A percentile compares a stretch with the other conserved stretches of the same genome.
Conservation (phyloP, 2,888 invertebrate species). For the Lumbricus terrestris region DNA sequence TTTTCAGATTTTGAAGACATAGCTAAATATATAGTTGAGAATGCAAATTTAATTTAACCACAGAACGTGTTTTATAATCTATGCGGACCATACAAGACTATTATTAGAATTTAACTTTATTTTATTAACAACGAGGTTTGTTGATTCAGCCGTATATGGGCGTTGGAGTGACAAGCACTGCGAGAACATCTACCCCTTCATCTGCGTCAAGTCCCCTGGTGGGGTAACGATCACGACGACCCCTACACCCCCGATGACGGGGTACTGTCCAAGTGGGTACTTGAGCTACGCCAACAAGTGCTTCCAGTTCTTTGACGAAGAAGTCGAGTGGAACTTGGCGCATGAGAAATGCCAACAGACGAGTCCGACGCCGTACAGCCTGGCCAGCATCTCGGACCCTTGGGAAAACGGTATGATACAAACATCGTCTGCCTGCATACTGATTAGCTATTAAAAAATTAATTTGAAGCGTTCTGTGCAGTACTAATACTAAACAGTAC, state of each 20-base stretch:
- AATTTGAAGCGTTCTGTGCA: not conserved
- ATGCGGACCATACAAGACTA: too few species aligned
- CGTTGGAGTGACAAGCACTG: conserved; percentile 48
- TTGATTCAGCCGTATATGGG: not conserved
- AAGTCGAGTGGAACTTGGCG: conserved; percentile 42
- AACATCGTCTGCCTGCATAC: too few species aligned
- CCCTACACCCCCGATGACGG: conserved; percentile 27
- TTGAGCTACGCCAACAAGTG: conserved; percentile 42
- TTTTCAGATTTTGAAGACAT: too few species aligned
- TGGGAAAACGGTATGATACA: conserved; percentile 43
- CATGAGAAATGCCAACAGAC: conserved; percentile 34
- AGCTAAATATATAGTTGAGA: too few species aligned
- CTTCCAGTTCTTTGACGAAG: conserved; percentile 41
- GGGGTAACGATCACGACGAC: conserved; percentile 35
- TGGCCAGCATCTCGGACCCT: conserved; percentile 43
- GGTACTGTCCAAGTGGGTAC: conserved; percentile 46
- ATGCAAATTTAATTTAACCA: too few species aligned
- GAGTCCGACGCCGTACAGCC: conserved; percentile 34
- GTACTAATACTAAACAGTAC: too few species aligned
- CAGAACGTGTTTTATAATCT: too few species aligned
- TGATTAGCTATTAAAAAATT: too few species aligned
- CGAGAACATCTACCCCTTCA: conserved; percentile 39
- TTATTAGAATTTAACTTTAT: too few species aligned
- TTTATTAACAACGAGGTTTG: not conserved
- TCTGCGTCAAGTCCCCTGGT: conserved; percentile 43